These are phyloP conservation scores for Hyla sarda DNA, from an alignment of 2,113 vertebrate genomes.

Conservation along the genomic window DNA sequence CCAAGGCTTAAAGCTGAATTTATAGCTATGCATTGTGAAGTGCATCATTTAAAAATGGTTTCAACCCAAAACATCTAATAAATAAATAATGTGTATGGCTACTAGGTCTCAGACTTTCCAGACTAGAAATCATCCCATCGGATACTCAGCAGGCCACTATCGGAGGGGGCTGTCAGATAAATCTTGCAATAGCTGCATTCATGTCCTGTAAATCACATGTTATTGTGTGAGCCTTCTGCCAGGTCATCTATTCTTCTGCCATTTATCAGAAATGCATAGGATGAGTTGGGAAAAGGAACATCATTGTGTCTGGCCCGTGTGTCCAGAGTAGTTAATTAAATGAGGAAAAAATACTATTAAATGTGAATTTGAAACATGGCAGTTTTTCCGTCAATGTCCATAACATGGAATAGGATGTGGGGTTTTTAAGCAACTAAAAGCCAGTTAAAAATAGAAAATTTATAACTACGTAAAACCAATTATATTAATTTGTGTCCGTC, in stretches of 20 bases:
- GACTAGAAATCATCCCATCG: conserved; percentile 94
- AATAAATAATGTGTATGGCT: conserved; percentile 91
- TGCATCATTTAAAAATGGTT: conserved; percentile 88
- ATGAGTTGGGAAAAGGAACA: conserved; percentile 75
- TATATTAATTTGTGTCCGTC: background rate
- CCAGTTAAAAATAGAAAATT: background rate
- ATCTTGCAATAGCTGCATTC: conserved; percentile 93
- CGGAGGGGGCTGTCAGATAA: conserved; percentile 90
- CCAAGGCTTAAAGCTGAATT: conserved; percentile 81
- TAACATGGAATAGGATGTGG: background rate
- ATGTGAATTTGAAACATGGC: background rate
- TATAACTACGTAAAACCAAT: background rate
- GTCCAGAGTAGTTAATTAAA: conserved; percentile 71
- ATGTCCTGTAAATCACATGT: conserved; percentile 98
- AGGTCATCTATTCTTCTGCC: conserved; percentile 95
- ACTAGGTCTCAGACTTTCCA: conserved; percentile 83
- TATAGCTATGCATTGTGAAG: conserved; percentile 84
- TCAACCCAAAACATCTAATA: conserved; percentile 91
- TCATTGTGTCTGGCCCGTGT: conserved; percentile 69
- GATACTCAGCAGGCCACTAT: conserved; percentile 88
- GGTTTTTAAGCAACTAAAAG: background rate
- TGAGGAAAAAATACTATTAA: conserved; percentile 26
- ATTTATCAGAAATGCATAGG: conserved; percentile 92
- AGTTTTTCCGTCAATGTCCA: background rate
- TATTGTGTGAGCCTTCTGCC: conserved; percentile 96